A percentile compares a stretch with the other conserved stretches of the same genome.
These are phyloP conservation scores for Apodemia arnacis DNA, from an alignment of 2,888 invertebrate genomes.

Conservation along the genomic window DNA sequence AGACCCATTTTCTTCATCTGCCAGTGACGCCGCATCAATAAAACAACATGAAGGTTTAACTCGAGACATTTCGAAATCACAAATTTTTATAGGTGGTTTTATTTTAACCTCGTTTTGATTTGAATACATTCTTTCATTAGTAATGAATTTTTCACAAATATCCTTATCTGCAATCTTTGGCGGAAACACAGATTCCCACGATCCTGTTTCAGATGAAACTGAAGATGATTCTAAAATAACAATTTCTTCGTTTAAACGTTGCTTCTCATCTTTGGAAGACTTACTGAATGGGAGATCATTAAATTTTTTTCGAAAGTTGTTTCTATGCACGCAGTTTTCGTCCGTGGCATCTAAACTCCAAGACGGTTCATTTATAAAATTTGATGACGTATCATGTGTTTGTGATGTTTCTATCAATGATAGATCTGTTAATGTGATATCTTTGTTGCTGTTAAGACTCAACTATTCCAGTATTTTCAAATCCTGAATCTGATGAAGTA, in stretches of 20 bases:
- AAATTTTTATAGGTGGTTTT: slow-evolving; percentile 19
- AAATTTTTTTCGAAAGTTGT: slow-evolving; percentile 75
- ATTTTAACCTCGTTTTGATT: slow-evolving; percentile 64
- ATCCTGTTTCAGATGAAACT: slow-evolving; percentile 95
- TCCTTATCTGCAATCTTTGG: slow-evolving; percentile 90
- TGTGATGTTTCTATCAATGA: slow-evolving; percentile 90
- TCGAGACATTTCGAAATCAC: neutral
- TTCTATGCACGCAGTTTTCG: slow-evolving; percentile 82
- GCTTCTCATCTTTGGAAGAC: slow-evolving; percentile 94
- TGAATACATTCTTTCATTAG: slow-evolving; percentile 89
- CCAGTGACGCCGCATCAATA: slow-evolving; percentile 98
- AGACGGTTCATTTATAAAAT: slow-evolving; percentile 50
- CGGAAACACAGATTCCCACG: slow-evolving; percentile 96
- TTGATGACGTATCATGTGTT: slow-evolving; percentile 4
- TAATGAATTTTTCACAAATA: slow-evolving; percentile 91
- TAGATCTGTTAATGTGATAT: slow-evolving; percentile 90
- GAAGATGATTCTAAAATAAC: slow-evolving; percentile 95
- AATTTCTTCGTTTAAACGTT: slow-evolving; percentile 95
- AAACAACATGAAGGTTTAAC: slow-evolving; percentile 92
- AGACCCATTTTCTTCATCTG: slow-evolving; percentile 95
- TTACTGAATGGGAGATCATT: slow-evolving; percentile 86
- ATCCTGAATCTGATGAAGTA: slow-evolving; percentile 91
- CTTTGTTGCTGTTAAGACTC: slow-evolving; percentile 90
- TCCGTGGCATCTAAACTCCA: slow-evolving; percentile 76
- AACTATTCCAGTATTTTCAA: slow-evolving; percentile 91